phyloP scores from a whole-genome alignment of 2,113 vertebrate genomes.

The Chelonoidis abingdonii region DNA sequence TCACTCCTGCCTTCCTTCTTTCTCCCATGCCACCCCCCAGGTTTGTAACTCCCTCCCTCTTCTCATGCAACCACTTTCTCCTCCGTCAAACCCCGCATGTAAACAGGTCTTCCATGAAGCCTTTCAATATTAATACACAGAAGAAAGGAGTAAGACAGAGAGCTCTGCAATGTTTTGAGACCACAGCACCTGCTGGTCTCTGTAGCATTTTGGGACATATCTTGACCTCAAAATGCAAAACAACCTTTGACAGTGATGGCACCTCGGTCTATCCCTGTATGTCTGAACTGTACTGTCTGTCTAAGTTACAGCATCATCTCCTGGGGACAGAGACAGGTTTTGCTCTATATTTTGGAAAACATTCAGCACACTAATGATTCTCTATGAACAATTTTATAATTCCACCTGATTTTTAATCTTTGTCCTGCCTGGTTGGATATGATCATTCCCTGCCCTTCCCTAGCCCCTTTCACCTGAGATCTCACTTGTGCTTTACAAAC shows the following conservation, averaged over 20 bases:
- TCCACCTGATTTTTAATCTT: background rate
- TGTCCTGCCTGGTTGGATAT: background rate
- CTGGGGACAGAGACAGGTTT: background rate
- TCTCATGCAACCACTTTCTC: background rate
- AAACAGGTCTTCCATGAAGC: background rate
- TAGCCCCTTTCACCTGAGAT: background rate
- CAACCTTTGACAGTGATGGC: background rate
- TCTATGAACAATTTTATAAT: background rate
- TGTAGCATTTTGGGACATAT: background rate
- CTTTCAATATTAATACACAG: background rate
- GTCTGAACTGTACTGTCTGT: background rate
- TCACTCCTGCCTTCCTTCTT: background rate
- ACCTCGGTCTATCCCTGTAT: background rate
- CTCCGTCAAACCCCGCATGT: background rate
- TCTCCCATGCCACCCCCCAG: rapidly evolving
- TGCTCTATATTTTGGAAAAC: background rate
- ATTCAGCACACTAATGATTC: background rate
- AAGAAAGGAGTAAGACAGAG: background rate
- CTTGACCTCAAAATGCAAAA: background rate
- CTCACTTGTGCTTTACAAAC: background rate
- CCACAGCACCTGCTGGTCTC: background rate
- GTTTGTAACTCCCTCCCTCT: background rate
- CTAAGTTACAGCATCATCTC: background rate
- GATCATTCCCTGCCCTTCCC: background rate
- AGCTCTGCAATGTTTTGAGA: background rate